Evolutionary conservation across 2,113 vertebrate species (phyloP).

Genomic region (Mungos mungo): DNA sequence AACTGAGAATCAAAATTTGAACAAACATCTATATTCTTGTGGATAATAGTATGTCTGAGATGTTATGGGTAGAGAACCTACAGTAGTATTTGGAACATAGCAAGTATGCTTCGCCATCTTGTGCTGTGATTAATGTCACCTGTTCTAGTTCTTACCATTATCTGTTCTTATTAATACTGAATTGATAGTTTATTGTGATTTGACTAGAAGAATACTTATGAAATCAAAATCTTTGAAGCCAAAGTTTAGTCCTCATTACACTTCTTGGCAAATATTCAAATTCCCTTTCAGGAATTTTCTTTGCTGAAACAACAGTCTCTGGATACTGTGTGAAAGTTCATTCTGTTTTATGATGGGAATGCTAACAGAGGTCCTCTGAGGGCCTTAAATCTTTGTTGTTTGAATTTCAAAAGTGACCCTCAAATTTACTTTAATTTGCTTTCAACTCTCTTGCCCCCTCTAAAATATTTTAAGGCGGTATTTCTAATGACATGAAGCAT

Average conservation of each 20-base stretch:
- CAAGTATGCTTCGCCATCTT: background rate
- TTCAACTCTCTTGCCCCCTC: constrained; percentile 27
- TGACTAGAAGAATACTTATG: constrained; percentile 44
- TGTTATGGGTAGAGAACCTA: background rate
- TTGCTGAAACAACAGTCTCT: constrained; percentile 60
- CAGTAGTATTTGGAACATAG: background rate
- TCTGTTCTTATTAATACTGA: background rate
- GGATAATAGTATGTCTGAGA: background rate
- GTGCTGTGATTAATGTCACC: background rate
- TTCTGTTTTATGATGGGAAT: background rate
- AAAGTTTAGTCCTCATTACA: constrained; percentile 57
- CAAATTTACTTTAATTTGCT: constrained; percentile 36
- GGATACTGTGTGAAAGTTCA: constrained; percentile 57
- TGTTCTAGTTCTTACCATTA: background rate
- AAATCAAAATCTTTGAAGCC: constrained; percentile 72
- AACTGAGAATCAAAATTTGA: background rate
- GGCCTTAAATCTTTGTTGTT: constrained; percentile 18
- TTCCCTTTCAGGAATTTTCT: constrained; percentile 54
- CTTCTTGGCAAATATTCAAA: constrained; percentile 50
- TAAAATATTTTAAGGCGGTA: background rate
- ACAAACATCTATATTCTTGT: background rate
- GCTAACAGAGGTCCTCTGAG: background rate
- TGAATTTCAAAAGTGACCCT: constrained; percentile 60
- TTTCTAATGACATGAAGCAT: constrained; percentile 37
- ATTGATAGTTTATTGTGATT: constrained; percentile 44